A percentile compares a stretch with the other conserved stretches of the same genome.
Evolutionary conservation across 2,113 vertebrate species (phyloP).

Genomic region (Lota lota): DNA sequence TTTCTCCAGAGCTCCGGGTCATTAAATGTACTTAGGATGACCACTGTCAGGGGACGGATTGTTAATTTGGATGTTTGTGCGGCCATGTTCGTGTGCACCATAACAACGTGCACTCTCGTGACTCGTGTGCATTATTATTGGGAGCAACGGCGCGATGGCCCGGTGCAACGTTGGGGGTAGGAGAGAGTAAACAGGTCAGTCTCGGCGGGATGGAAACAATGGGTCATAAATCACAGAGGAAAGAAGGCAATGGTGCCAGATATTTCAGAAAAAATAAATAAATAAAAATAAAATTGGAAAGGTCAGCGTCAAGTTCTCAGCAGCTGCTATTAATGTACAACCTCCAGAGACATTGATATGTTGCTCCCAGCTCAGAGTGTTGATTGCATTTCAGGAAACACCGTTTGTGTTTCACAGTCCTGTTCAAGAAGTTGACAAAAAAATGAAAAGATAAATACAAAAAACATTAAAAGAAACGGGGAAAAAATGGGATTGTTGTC

Average conservation of each 20-base stretch:
- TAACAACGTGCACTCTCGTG: too few relatives aligned
- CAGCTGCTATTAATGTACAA: conserved; percentile 26
- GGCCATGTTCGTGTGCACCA: too few relatives aligned
- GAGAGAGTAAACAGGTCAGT: conserved; percentile 11
- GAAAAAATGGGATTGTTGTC: not conserved
- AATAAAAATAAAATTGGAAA: conserved; percentile 22
- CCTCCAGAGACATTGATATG: not conserved
- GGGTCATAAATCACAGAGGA: conserved; percentile 25
- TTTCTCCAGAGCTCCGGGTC: too few relatives aligned
- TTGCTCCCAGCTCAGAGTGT: conserved; percentile 6
- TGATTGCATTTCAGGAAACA: conserved; percentile 16
- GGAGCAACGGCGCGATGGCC: too few relatives aligned
- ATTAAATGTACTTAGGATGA: too few relatives aligned
- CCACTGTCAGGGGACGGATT: too few relatives aligned
- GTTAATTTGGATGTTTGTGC: too few relatives aligned
- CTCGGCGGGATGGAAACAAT: conserved; percentile 21
- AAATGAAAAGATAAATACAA: not conserved
- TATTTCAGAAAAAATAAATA: conserved; percentile 11
- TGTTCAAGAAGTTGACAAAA: conserved; percentile 1
- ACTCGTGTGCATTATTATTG: too few relatives aligned
- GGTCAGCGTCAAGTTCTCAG: conserved; percentile 33
- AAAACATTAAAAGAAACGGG: too few relatives aligned
- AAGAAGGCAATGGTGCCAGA: conserved; percentile 17
- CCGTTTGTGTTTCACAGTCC: conserved; percentile 3
- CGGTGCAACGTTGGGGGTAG: too few relatives aligned